phyloP scores from a whole-genome alignment of 2,888 invertebrate species.

The Pyralis farinalis region DNA sequence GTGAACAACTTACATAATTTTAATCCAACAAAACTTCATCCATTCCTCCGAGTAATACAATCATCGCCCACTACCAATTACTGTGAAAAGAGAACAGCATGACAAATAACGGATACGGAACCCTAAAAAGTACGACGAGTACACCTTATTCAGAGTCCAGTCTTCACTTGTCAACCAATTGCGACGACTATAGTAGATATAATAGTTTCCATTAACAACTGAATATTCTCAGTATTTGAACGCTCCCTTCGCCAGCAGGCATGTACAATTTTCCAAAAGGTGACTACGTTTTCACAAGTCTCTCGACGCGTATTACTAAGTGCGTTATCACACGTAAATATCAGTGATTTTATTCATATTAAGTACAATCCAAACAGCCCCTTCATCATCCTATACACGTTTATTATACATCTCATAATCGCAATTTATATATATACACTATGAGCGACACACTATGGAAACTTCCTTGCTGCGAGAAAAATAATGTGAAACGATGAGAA shows the following conservation, averaged over 20 bases:
- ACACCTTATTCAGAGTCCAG: too few species aligned
- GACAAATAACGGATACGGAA: too few species aligned
- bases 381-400: constrained; percentile 32
- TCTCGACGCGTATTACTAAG: constrained; percentile 26
- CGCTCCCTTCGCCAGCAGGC: neutral
- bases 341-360: constrained; percentile 48
- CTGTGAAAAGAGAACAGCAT: too few species aligned
- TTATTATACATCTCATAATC: constrained; percentile 34
- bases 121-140: too few species aligned
- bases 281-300: constrained; percentile 25
- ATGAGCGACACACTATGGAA: constrained; percentile 23
- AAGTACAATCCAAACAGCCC: constrained; percentile 65
- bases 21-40: too few species aligned
- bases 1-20: too few species aligned
- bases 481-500: too few species aligned
- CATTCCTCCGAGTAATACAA: too few species aligned
- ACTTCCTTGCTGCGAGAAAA: neutral
- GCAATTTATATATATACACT: constrained; percentile 24
- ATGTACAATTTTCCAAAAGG: neutral
- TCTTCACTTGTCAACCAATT: too few species aligned
- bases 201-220: too few species aligned
- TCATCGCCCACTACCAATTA: too few species aligned
- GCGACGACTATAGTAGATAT: too few species aligned
- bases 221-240: neutral
- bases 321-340: constrained; percentile 55